phyloP scores from a whole-genome alignment of 2,888 invertebrate genomes.

The Dasysyrphus tricinctus region DNA sequence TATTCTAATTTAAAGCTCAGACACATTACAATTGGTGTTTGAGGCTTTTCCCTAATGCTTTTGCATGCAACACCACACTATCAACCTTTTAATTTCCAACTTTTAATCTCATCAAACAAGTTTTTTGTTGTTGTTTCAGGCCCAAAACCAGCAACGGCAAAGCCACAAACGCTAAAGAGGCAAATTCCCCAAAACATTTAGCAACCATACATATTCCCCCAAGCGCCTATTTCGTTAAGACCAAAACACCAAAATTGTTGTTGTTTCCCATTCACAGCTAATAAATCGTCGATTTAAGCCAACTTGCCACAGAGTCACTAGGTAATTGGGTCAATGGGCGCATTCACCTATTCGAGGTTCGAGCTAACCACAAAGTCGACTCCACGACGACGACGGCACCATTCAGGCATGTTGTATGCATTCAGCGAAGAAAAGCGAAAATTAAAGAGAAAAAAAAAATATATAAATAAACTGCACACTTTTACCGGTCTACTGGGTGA shows the following conservation, averaged over 20 bases:
- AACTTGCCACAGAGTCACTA: conserved; percentile 70
- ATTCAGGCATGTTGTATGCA: conserved; percentile 41
- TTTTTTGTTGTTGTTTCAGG: conserved; percentile 18
- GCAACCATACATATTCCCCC: conserved; percentile 35
- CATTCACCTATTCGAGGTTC: conserved; percentile 60
- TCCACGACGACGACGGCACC: conserved; percentile 15
- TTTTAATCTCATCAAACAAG: conserved; percentile 49
- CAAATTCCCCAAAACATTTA: conserved; percentile 32
- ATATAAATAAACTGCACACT: conserved; percentile 38
- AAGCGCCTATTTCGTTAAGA: conserved; percentile 47
- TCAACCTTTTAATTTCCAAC: conserved; percentile 25
- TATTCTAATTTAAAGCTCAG: conserved; percentile 24
- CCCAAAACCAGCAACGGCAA: conserved; percentile 11
- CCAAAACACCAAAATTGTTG: background rate
- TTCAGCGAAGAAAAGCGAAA: conserved; percentile 37
- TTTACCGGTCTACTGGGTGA: conserved; percentile 39
- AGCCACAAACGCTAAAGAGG: conserved; percentile 30
- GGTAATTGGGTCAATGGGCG: conserved; percentile 71
- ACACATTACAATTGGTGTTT: background rate
- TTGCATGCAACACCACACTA: conserved; percentile 8
- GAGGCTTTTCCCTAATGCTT: conserved; percentile 35
- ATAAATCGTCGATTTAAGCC: conserved; percentile 69
- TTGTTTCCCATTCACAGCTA: conserved; percentile 45
- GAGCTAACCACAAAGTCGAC: conserved; percentile 28
- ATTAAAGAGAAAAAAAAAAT: conserved; percentile 9